These are phyloP conservation scores for Datnioides undecimradiatus DNA, from an alignment of 2,113 vertebrate species.

Conservation along the genomic window DNA sequence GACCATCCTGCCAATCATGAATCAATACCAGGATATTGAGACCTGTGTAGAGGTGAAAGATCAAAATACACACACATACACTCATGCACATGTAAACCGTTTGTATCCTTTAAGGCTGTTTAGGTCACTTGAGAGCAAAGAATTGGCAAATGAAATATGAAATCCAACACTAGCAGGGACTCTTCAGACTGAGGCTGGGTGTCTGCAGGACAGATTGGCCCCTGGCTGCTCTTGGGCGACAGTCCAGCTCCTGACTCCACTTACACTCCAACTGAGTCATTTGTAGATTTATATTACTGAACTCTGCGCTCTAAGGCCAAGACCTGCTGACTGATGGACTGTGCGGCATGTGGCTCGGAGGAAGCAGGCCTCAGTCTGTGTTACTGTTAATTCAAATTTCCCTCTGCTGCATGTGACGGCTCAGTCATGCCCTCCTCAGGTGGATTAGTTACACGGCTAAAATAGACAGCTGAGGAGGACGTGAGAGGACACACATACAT, in stretches of 20 bases:
- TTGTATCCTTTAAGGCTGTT: neutral
- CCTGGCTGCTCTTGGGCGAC: constrained; percentile 15
- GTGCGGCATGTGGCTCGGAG: constrained; percentile 28
- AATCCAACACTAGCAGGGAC: neutral
- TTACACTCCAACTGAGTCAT: constrained; percentile 37
- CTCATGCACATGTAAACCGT: neutral
- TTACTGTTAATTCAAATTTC: constrained; percentile 34
- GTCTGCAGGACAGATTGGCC: neutral
- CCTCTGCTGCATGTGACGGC: constrained; percentile 31
- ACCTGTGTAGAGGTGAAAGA: constrained; percentile 95
- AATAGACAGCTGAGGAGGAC: constrained; percentile 43
- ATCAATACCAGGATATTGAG: constrained; percentile 98
- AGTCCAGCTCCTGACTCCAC: constrained; percentile 40
- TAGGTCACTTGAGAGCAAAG: neutral
- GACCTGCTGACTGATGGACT: constrained; percentile 14
- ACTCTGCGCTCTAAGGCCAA: neutral
- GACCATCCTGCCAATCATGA: constrained; percentile 99
- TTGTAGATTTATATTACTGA: constrained; percentile 39
- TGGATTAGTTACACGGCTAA: constrained; percentile 67
- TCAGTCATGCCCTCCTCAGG: constrained; percentile 28
- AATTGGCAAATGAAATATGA: constrained; percentile 16
- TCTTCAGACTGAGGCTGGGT: neutral
- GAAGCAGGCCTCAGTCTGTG: constrained; percentile 22
- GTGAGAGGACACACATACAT: constrained; percentile 53
- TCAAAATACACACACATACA: neutral